These are phyloP conservation scores for Baronia brevicornis DNA, from an alignment of 2,888 invertebrate genomes.

Conservation along the genomic window DNA sequence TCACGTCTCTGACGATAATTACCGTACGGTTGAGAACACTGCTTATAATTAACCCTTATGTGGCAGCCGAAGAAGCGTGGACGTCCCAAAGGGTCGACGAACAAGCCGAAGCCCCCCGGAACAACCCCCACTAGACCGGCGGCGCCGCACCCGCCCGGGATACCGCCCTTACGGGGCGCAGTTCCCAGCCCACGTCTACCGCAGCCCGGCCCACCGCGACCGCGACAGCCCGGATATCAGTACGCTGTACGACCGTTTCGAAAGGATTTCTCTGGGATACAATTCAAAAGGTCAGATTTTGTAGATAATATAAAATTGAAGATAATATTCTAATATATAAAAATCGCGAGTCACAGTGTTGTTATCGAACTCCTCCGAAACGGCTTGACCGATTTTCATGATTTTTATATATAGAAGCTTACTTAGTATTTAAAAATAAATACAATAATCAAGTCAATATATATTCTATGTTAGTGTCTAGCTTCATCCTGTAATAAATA, in stretches of 20 bases:
- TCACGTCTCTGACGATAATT: too few species aligned
- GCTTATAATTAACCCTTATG: neutral
- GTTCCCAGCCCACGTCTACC: slow-evolving; percentile 20
- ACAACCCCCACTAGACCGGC: slow-evolving; percentile 16
- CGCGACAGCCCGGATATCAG: slow-evolving; percentile 56
- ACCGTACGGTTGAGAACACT: neutral
- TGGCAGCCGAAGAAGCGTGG: slow-evolving; percentile 66
- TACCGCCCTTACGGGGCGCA: slow-evolving; percentile 25
- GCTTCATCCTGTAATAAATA: too few species aligned
- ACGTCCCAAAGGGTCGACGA: slow-evolving; percentile 69
- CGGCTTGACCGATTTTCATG: too few species aligned
- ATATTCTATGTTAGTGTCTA: too few species aligned
- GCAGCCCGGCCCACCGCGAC: slow-evolving; percentile 35
- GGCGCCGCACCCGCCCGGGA: slow-evolving; percentile 18
- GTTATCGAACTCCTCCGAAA: too few species aligned
- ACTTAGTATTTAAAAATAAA: too few species aligned
- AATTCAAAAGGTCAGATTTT: slow-evolving; percentile 55
- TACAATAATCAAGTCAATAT: too few species aligned
- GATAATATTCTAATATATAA: too few species aligned
- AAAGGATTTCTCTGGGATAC: slow-evolving; percentile 71
- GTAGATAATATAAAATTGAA: neutral
- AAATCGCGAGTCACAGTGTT: too few species aligned
- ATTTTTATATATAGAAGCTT: too few species aligned
- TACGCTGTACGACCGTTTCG: slow-evolving; percentile 62
- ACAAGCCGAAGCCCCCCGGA: slow-evolving; percentile 40